Evolutionary conservation across 2,113 vertebrate genomes (phyloP), one percentile per base, ranked within the genome.

Genomic region (Eudorcas thomsonii): DNA sequence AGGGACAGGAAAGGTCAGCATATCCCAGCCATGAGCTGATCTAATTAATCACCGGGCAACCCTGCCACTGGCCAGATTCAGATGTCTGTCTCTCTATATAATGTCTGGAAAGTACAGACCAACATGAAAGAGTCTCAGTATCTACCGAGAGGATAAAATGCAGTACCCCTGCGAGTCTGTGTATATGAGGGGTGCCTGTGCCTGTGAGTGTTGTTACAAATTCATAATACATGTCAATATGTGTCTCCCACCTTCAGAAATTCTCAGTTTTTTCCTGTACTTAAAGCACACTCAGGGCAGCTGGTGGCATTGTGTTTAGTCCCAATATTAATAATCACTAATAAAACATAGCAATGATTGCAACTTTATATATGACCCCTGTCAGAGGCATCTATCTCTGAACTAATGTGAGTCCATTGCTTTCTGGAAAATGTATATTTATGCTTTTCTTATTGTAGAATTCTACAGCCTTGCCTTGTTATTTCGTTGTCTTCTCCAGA

Each of bases 391-490:
- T 88, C 94, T 25, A 87, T 93, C 43, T 74, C 17, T 64, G 9
- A 83, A 45, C 21, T 92, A 88, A 91, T 77, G 10, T 43, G 57
- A 95, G 43, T 6, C 50, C 84, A 62, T 26, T 43, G 82, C 52
- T 98, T 90, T 94, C 85, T 91, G 92, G 62, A 90, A 97, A 98
- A 92, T 45, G 23, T 90, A 13, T 81, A 95, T 94, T 98, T 83
- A 78, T 93, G 50, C 33, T 85, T 98, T 95, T 80, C 81, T 86
- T 90, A 16, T 91, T 81, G 91, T 48, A 28, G 17, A 30, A 77
- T 85, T 92, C 78, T 25, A 77, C 43, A 88, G 74, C 21, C 45
- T 98, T 45, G 62, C 1, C 87, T 97, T 78, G 14, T 36, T 96
- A 90, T 64, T n/a, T 54, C 62, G 78, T 62, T 95, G 11, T 91